phyloP scores from a whole-genome alignment of 1,140 invertebrate species.

The Leguminivora glycinivorella region DNA sequence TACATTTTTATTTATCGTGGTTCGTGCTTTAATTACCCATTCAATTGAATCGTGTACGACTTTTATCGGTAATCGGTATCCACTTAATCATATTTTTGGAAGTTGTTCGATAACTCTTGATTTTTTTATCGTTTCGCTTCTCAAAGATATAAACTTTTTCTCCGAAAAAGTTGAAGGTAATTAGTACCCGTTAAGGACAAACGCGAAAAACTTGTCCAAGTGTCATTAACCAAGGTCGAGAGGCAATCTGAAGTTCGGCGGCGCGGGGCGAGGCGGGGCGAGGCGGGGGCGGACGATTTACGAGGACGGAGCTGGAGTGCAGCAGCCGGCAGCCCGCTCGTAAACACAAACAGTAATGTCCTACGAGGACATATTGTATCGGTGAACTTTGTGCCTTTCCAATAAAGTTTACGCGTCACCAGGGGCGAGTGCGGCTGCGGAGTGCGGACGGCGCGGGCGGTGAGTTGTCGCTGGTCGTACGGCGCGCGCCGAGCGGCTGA shows the following conservation, averaged over 20 bases:
- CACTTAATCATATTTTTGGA: neutral
- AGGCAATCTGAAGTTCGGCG: conserved; percentile 9
- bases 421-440: neutral
- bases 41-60: too few relatives aligned
- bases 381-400: neutral
- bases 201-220: conserved; percentile 14
- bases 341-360: neutral
- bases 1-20: too few relatives aligned
- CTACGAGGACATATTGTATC: neutral
- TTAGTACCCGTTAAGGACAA: conserved; percentile 10
- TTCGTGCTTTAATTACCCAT: too few relatives aligned
- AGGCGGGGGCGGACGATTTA: neutral
- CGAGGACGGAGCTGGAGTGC: neutral
- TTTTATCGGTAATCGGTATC: too few relatives aligned
- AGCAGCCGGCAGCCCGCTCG: neutral
- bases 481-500: neutral
- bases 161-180: neutral
- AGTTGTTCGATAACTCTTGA: neutral
- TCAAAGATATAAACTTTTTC: conserved; percentile 6
- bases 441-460: neutral
- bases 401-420: neutral
- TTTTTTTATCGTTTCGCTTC: neutral
- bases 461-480: neutral
- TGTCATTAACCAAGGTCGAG: conserved; percentile 14
- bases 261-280: neutral